These are phyloP conservation scores for Solea senegalensis DNA, from an alignment of 2,113 vertebrate genomes.

Conservation along the genomic window DNA sequence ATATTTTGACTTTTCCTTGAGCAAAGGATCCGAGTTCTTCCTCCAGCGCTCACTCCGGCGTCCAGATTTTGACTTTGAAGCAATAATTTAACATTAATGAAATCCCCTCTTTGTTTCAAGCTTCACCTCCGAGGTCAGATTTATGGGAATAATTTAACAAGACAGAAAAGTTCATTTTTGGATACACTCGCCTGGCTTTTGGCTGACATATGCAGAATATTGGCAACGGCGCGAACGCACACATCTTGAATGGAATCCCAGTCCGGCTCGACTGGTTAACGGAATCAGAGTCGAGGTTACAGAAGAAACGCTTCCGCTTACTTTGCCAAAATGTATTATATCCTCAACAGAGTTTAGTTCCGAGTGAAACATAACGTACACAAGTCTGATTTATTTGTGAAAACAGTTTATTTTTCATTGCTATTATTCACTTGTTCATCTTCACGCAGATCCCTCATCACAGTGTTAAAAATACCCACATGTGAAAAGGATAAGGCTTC, in stretches of 20 bases:
- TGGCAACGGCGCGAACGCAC: constrained; percentile 22
- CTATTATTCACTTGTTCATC: too few relatives aligned
- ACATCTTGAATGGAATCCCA: constrained; percentile 33
- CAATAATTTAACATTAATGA: constrained; percentile 30
- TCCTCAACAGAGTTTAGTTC: too few relatives aligned
- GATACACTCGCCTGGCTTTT: constrained; percentile 40
- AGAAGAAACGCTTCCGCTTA: neutral
- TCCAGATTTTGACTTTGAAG: neutral
- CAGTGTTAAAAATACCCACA: too few relatives aligned
- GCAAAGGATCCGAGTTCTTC: neutral
- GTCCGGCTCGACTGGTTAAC: constrained; percentile 4
- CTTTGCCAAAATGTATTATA: neutral
- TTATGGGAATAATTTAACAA: constrained; percentile 19
- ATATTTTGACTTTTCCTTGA: neutral
- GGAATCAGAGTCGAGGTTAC: constrained; percentile 13
- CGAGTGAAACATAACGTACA: too few relatives aligned
- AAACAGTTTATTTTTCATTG: too few relatives aligned
- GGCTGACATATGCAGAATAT: constrained; percentile 37
- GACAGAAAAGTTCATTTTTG: constrained; percentile 29
- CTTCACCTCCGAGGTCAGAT: constrained; percentile 19
- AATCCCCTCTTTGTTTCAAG: constrained; percentile 23
- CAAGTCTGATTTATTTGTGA: too few relatives aligned
- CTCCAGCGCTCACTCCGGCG: neutral
- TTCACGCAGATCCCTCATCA: too few relatives aligned
- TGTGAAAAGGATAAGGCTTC: too few relatives aligned